Base-by-base conservation (phyloP, 2,888 invertebrate species). In the Temnothorax unifasciatus region DNA sequence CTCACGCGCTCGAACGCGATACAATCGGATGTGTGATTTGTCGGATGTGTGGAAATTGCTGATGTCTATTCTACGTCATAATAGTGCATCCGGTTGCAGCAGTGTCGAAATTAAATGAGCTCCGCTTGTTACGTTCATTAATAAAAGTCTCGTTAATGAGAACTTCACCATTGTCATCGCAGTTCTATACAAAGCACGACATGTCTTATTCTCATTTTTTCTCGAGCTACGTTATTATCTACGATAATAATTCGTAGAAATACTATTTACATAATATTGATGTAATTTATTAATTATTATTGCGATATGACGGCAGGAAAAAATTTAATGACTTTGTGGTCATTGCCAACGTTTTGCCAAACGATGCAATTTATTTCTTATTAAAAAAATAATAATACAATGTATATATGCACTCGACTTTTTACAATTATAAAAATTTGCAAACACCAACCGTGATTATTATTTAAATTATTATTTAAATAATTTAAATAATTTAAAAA, bases 61-160 rank as follows among this genome's bases (percentile, higher is more conserved):
- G 29, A 29, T 29, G 59, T 69, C 66, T 73, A 79, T 21, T 61
- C 57, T 34, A 74, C 47, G 82, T 73, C 82, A 79, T 84, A 89
- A 85, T 82, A 81, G 63, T 69, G 77, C 84, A 90, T 91, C 87
- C 91, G 87, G 87, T 81, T 75, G 52, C 50, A 21, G 13, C 18
- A 15, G 84, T 91, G 89, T 87, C 88, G 89, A 90, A 91, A 91
- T 81, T 79, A 77, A 73, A 75, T 86, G 84, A 81, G 69, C 76
- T 84, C 59, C 73, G 85, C 75, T 90, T 86, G 88, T 87, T 89
- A 88, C 82, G 68, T 47, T 90, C 88, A 85, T 91, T 91, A 89
- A 89, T 50, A 52, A 85, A 68, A 82, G 68, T 38, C 34, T 61
- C 82, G 83, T 87, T 91, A 89, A 91, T 88, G 86, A 87, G 88